Evolutionary conservation across 2,113 vertebrate species (phyloP).

Genomic region (Heptranchias perlo): DNA sequence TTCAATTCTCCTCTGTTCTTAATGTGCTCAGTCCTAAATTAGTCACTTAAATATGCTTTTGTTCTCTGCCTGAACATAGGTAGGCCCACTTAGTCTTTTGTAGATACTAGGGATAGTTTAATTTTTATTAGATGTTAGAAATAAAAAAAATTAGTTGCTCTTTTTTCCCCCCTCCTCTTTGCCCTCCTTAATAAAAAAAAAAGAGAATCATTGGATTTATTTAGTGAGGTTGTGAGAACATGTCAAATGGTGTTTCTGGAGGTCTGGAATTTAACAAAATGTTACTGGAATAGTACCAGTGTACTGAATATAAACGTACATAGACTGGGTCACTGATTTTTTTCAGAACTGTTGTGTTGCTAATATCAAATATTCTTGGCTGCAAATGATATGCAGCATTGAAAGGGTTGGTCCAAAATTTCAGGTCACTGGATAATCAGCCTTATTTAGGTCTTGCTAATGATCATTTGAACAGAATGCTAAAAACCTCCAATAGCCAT

Average conservation of each 20-base stretch:
- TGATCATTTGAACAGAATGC: slow-evolving; percentile 7
- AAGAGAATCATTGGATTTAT: not conserved
- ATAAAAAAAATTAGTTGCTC: not conserved
- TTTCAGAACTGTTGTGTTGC: not conserved
- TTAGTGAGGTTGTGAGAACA: not conserved
- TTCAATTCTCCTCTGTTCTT: not conserved
- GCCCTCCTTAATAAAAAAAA: not conserved
- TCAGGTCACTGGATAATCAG: not conserved
- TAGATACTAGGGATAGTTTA: not conserved
- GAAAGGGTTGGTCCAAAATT: not conserved
- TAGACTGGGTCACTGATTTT: not conserved
- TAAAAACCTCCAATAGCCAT: not conserved
- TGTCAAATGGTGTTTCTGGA: not conserved
- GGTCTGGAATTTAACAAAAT: not conserved
- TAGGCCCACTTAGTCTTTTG: not conserved
- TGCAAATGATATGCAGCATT: not conserved
- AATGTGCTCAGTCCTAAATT: not conserved
- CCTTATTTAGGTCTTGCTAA: not conserved
- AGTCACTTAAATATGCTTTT: not conserved
- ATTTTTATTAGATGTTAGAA: not conserved
- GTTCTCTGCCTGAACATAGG: not conserved
- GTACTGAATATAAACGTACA: not conserved
- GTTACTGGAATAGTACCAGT: not conserved
- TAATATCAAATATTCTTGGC: not conserved
- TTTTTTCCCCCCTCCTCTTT: not conserved